phyloP scores from a whole-genome alignment of 2,113 vertebrate species.

The Vidua macroura region DNA sequence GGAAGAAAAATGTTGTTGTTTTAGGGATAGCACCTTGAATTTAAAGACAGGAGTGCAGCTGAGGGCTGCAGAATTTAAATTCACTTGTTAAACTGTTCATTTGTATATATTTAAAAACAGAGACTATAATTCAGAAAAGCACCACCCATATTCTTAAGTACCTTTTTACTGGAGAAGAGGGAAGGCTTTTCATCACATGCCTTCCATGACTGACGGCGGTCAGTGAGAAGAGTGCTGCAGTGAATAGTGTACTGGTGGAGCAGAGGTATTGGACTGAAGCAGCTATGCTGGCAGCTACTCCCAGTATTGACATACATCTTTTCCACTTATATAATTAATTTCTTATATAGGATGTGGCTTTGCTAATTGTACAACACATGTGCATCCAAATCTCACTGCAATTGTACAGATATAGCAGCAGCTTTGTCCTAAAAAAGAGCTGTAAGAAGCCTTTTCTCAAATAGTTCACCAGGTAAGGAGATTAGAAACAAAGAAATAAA shows the following conservation, averaged over 20 bases:
- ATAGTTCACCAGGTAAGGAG: not conserved
- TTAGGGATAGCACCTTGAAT: constrained; percentile 11
- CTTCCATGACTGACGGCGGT: accelerated
- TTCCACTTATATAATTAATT: not conserved
- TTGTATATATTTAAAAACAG: not conserved
- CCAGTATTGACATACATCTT: not conserved
- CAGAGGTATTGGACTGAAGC: not conserved
- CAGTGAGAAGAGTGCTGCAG: not conserved
- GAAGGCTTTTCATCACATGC: not conserved
- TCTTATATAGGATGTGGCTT: not conserved
- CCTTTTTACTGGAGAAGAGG: not conserved
- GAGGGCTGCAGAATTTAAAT: constrained; percentile 18
- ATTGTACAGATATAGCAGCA: not conserved
- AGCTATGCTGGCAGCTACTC: not conserved
- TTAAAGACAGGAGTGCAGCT: not conserved
- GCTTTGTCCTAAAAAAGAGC: not conserved
- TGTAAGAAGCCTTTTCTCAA: not conserved
- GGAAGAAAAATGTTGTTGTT: constrained; percentile 29
- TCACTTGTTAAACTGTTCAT: not conserved
- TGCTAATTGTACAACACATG: not conserved
- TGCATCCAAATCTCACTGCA: not conserved
- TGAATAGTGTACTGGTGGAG: not conserved
- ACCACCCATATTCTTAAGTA: not conserved
- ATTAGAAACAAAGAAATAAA: not conserved
- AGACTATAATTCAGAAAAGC: not conserved